Evolutionary conservation across 2,113 vertebrate genomes (phyloP), one percentile per base, ranked within the genome.

Genomic region (Tamias sibiricus): DNA sequence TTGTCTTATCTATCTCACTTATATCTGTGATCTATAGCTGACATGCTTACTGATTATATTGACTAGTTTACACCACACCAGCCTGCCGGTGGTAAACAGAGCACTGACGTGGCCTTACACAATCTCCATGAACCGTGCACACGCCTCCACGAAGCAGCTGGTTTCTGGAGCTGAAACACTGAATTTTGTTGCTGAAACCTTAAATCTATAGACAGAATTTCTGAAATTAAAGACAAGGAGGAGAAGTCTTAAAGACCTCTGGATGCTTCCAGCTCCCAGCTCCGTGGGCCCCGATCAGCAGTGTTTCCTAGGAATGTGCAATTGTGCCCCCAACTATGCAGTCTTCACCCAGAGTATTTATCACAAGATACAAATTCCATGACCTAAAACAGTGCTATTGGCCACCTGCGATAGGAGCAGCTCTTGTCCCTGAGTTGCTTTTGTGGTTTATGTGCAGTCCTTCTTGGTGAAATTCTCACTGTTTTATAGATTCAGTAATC

Each of bases 31-130:
- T n/a, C n/a, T n/a, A n/a, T n/a, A n/a, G n/a, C n/a, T n/a, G n/a
- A n/a, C n/a, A n/a, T n/a, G n/a, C n/a, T n/a, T n/a, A n/a, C n/a
- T n/a, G n/a, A n/a, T n/a, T n/a, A n/a, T n/a, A n/a, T n/a, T n/a
- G n/a, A n/a, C n/a, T n/a, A n/a, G n/a, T n/a, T n/a, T n/a, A n/a
- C n/a, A n/a, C n/a, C n/a, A n/a, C n/a, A n/a, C 98, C 10, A 98
- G 98, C 0, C 72, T 99, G 97, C 97, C 97, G 0, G 97, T 93
- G 0, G 99, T 99, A 96, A 99, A 97, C 99, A 98, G 9, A 99
- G 99, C 0, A 98, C 99, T 0, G 99, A 99, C 2, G 1, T 98
- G 42, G 99, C 99, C 1, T 96, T 99, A 0, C 99, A 99, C 94
- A 99, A 99, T 90, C 99, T 99, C 47, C 12, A 97, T 4, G 0